Evolutionary conservation across 2,113 vertebrate genomes (phyloP), one percentile per base, ranked within the genome.

Genomic region (Protobothrops flavoviridis): DNA sequence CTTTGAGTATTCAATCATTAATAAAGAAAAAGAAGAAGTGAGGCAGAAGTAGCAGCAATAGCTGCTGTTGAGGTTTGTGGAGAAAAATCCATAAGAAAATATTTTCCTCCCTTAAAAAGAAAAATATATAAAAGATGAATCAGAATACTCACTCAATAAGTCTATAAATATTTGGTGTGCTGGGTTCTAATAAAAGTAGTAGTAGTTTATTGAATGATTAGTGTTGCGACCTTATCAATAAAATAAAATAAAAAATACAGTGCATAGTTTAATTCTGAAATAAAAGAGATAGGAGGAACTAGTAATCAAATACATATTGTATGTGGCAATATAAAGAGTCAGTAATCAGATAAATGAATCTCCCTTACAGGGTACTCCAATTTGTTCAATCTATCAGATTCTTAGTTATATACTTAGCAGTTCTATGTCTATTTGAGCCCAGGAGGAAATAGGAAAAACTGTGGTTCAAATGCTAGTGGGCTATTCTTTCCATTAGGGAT

Each of bases 101-200:
- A 21, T 0, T 90, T 43, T 20, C 55, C 0, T 29, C 64, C 45
- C 6, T 1, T 23, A 24, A 26, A 23, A 39, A 94, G 5, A 15
- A 43, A 7, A 24, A 9, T 39, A 43, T n/a, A 92, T 88, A 26
- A 26, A 90, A 45, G 17, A 7, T 26, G 0, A 43, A 64, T 91
- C 59, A 45, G 26, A 92, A 64, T 89, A 74, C 6, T 56, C 64
- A 23, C 23, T 48, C 26, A 33, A 45, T 10, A 91, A 86, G 3
- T 21, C 1, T 55, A 92, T 0, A 48, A 52, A 55, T 45, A 93
- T 4, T 59, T 87, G 26, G 24, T 56, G 55, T 6, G 24, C 0
- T 0, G 88, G 39, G 43, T 39, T 7, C 69, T 0, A 0, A 93
- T 64, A 59, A 69, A 53, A 92, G 26, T 4, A 64, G 4, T 29